Conservation (phyloP, 2,797 vertebrate species). For the Pangasius sanitwongsei region DNA sequence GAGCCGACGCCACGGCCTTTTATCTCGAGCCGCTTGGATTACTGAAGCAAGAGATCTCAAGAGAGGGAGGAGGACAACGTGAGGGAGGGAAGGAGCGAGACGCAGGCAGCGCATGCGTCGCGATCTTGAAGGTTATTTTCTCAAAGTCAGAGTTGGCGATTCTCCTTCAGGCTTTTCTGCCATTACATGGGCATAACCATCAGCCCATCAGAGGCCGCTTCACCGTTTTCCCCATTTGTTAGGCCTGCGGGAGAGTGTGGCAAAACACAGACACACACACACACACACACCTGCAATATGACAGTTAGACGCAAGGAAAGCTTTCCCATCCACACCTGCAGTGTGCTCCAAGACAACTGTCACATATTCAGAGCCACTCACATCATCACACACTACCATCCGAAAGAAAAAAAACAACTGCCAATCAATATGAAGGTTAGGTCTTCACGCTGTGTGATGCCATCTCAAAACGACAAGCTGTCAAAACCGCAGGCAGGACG, state of each 20-base stretch:
- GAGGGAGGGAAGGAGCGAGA: conserved; percentile 15
- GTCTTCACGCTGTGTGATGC: conserved; percentile 72
- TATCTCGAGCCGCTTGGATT: conserved; percentile 76
- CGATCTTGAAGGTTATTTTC: conserved; percentile 62
- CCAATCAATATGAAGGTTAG: conserved; percentile 72
- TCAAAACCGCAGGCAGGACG: conserved; percentile 63
- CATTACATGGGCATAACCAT: conserved; percentile 38
- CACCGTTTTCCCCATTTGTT: conserved; percentile 9
- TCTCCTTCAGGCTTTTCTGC: conserved; percentile 62
- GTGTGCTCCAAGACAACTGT: conserved; percentile 24
- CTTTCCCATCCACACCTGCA: conserved; percentile 35
- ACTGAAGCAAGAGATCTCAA: conserved; percentile 67
- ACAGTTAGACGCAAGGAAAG: conserved; percentile 20
- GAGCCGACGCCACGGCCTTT: conserved; percentile 64
- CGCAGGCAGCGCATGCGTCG: conserved; percentile 4
- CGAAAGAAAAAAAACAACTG: conserved; percentile 67
- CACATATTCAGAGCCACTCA: conserved; percentile 17
- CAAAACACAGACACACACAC: conserved; percentile 17
- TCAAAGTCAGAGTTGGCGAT: conserved; percentile 72
- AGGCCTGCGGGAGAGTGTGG: not conserved
- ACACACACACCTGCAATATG: conserved; percentile 18
- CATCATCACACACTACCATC: not conserved
- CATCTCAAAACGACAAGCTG: conserved; percentile 70
- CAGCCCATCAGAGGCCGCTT: conserved; percentile 36
- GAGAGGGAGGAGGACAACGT: conserved; percentile 52